Evolutionary conservation across 2,888 invertebrate genomes (phyloP).

Genomic region (Rutpela maculata): DNA sequence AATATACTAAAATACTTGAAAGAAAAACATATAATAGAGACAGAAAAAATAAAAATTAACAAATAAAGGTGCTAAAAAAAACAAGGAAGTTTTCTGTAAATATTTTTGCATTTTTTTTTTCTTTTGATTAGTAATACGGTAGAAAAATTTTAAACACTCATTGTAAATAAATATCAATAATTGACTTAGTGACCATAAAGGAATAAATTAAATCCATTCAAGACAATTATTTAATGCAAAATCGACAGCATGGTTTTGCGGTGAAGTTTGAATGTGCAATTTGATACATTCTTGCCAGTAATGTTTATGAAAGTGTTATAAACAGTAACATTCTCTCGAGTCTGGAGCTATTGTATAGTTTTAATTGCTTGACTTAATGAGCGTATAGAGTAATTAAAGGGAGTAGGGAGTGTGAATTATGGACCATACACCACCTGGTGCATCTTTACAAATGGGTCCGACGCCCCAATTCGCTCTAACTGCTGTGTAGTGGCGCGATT

Average conservation of each 20-base stretch:
- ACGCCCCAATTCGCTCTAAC: conserved; percentile 26
- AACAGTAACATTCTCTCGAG: conserved; percentile 26
- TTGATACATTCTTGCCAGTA: conserved; percentile 25
- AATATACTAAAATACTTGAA: no score
- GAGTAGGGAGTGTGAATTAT: conserved; percentile 58
- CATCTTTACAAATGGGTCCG: conserved; percentile 53
- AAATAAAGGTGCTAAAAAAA: no score
- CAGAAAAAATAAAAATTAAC: no score
- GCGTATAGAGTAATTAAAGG: conserved; percentile 59
- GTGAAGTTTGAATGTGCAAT: conserved; percentile 18
- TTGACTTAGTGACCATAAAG: neutral
- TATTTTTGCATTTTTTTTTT: no score
- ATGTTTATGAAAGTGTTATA: conserved; percentile 28
- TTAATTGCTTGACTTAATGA: conserved; percentile 55
- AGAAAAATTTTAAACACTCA: no score
- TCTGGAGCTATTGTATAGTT: conserved; percentile 44
- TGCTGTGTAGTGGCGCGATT: conserved; percentile 21
- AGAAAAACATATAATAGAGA: no score
- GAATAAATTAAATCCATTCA: neutral
- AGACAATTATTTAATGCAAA: conserved; percentile 6
- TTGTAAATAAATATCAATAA: neutral
- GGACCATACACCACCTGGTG: conserved; percentile 58
- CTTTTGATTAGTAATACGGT: no score
- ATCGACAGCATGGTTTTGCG: conserved; percentile 1
- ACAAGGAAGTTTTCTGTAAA: no score